These are phyloP conservation scores for Vidua chalybeata DNA, from an alignment of 2,113 vertebrate genomes.

Conservation along the genomic window DNA sequence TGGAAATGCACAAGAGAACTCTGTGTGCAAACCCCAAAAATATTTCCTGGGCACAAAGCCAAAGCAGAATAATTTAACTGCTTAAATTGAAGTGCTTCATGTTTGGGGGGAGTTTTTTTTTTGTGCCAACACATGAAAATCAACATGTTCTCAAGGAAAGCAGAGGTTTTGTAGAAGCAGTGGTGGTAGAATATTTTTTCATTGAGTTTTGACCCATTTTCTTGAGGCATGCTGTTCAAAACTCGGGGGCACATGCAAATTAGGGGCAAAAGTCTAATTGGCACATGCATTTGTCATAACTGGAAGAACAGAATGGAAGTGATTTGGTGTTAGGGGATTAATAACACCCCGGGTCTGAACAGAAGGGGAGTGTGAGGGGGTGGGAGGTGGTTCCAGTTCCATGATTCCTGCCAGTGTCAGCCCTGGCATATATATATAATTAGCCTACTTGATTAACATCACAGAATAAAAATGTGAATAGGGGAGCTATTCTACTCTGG, in stretches of 20 bases:
- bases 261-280: neutral
- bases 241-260: neutral
- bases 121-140: neutral
- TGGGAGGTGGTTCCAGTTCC: neutral
- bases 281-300: neutral
- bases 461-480: neutral
- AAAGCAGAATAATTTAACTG: neutral
- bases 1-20: neutral
- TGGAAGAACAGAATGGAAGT: neutral
- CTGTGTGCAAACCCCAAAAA: neutral
- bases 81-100: neutral
- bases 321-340: neutral
- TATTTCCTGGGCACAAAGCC: neutral
- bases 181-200: neutral
- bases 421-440: neutral
- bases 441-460: neutral
- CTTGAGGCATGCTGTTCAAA: neutral
- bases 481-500: neutral
- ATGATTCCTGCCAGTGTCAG: neutral
- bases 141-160: neutral
- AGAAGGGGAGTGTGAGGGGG: neutral
- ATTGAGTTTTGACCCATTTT: neutral
- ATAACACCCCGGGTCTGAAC: neutral
- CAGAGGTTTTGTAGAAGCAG: neutral
- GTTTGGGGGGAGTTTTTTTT: neutral